A percentile compares a stretch with the other conserved stretches of the same genome.
phyloP scores from a whole-genome alignment of 2,888 invertebrate genomes.

The Platypus cylindrus region DNA sequence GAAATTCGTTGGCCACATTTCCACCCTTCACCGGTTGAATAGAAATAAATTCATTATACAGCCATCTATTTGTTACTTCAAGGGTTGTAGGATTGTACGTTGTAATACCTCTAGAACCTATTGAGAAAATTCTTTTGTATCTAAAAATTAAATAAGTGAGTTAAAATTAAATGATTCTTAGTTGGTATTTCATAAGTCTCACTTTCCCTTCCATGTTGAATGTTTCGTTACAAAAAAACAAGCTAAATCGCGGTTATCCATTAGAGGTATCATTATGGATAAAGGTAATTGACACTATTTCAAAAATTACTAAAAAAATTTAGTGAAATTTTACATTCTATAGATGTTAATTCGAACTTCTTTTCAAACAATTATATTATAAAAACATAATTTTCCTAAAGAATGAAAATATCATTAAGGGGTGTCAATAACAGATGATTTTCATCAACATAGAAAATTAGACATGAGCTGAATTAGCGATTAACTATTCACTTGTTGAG shows the following conservation, averaged over 20 bases:
- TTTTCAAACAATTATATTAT: not conserved
- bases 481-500: too few species aligned
- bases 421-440: conserved; percentile 2
- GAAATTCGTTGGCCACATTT: conserved; percentile 52
- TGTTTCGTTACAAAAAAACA: conserved; percentile 96
- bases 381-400: not conserved
- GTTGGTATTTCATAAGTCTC: conserved; percentile 27
- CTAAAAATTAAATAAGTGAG: conserved; percentile 35
- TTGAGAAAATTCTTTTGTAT: conserved; percentile 93
- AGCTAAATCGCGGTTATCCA: conserved; percentile 91
- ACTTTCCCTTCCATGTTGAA: conserved; percentile 97
- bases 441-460: too few species aligned
- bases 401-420: not conserved
- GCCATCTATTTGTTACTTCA: conserved; percentile 90
- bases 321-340: conserved; percentile 3
- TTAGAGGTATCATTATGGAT: conserved; percentile 60
- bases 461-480: too few species aligned
- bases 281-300: not conserved
- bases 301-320: not conserved
- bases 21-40: conserved; percentile 35
- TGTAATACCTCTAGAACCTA: conserved; percentile 89
- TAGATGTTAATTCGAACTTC: not conserved
- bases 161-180: not conserved
- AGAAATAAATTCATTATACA: conserved; percentile 37
- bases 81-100: conserved; percentile 90